Evolutionary conservation across 2,113 vertebrate species (phyloP).

Genomic region (Maylandia zebra): DNA sequence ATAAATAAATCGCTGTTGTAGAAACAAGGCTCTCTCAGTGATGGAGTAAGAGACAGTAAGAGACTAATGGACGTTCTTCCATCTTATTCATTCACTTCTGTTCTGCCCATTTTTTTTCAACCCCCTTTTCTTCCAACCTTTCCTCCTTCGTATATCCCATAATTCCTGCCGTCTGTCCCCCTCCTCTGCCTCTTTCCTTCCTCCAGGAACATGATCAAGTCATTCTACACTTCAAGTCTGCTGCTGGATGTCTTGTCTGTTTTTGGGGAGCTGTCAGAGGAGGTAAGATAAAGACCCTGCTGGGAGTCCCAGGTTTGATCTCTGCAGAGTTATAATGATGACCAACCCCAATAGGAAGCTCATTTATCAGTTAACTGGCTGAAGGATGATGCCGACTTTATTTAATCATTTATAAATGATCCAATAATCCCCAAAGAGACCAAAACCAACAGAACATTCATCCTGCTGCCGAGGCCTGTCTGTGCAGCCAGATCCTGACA

Average conservation of each 20-base stretch:
- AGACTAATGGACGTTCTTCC: background rate
- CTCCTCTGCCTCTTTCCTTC: background rate
- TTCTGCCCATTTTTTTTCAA: background rate
- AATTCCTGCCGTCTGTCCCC: background rate
- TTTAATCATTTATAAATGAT: background rate
- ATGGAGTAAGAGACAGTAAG: background rate
- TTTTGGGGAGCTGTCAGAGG: constrained; percentile 93
- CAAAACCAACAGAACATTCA: background rate
- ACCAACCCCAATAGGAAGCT: background rate
- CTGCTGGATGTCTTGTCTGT: constrained; percentile 90
- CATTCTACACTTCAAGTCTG: constrained; percentile 95
- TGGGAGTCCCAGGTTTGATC: background rate
- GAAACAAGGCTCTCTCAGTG: background rate
- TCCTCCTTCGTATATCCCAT: background rate
- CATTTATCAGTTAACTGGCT: background rate
- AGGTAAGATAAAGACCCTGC: constrained; percentile 74
- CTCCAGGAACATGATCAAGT: constrained; percentile 97
- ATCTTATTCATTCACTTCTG: background rate
- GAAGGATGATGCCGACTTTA: background rate
- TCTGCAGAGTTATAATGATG: background rate
- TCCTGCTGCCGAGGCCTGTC: background rate
- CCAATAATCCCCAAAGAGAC: background rate
- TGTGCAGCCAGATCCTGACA: background rate
- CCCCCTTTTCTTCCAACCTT: background rate
- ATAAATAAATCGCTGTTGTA: background rate